Conservation (phyloP, 2,888 invertebrate genomes). For the Unio delphinus region DNA sequence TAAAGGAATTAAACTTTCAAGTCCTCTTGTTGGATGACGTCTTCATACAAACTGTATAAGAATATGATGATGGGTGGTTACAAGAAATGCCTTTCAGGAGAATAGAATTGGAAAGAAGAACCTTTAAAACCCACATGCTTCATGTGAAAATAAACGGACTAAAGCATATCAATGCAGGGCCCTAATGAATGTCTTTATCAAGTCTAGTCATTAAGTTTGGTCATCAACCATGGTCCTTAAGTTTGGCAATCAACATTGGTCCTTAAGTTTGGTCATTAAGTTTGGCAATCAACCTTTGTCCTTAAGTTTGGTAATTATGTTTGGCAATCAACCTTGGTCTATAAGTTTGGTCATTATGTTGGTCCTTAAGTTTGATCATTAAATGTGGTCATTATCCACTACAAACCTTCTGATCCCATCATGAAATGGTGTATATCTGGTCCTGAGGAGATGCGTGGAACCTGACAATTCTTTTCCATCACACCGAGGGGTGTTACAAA, state of each 20-base stretch:
- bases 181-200: no score
- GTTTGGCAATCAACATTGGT: no score
- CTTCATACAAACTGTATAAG: no score
- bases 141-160: not conserved
- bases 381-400: not conserved
- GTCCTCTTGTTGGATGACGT: no score
- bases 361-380: not conserved
- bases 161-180: no score
- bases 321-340: no score
- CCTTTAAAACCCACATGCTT: no score
- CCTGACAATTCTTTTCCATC: constrained; percentile 84
- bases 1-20: no score
- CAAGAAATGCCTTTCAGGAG: no score
- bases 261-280: not conserved
- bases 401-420: constrained; percentile 88
- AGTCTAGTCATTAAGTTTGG: no score
- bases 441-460: constrained; percentile 91
- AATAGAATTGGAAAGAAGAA: no score
- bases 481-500: constrained; percentile 89
- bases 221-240: not conserved
- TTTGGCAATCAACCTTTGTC: not conserved
- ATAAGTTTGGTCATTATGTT: not conserved
- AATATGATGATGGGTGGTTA: no score
- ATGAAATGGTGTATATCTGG: constrained; percentile 94
- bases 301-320: not conserved